phyloP scores from a whole-genome alignment of 1,140 invertebrate species.

The Magallana angulata region DNA sequence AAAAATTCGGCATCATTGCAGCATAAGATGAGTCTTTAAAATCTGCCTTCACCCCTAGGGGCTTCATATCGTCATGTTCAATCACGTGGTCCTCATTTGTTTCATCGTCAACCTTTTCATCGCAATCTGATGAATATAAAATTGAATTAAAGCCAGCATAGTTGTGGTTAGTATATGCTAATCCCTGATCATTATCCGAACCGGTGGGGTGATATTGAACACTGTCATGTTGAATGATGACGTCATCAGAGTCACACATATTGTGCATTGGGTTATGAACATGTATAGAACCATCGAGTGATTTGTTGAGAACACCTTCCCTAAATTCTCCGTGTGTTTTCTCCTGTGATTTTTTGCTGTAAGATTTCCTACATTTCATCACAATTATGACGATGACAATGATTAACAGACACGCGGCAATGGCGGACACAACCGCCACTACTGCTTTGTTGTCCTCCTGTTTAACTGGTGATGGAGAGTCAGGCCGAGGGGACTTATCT shows the following conservation, averaged over 20 bases:
- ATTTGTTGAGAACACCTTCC: not conserved
- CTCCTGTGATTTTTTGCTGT: not conserved
- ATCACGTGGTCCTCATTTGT: constrained; percentile 1
- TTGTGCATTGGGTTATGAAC: constrained; percentile 13
- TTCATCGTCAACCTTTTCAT: not conserved
- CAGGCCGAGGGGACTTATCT: not conserved
- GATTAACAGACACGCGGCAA: not conserved
- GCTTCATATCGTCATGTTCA: constrained; percentile 25
- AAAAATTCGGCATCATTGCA: not conserved
- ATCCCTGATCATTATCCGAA: not conserved
- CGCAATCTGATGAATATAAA: not conserved
- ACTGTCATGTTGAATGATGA: constrained; percentile 19
- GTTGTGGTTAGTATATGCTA: not conserved
- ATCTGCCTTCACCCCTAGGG: not conserved
- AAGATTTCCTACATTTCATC: not conserved
- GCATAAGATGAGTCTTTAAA: constrained; percentile 16
- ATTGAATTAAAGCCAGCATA: not conserved
- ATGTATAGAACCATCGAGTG: constrained; percentile 13
- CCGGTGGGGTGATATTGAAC: not conserved
- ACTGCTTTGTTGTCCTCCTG: not conserved
- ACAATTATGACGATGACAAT: constrained; percentile 19
- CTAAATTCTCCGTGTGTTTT: not conserved
- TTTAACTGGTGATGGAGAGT: not conserved
- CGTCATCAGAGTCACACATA: not conserved
- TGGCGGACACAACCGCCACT: not conserved